Conservation (phyloP, 2,888 invertebrate genomes). For the Metalampra italica region DNA sequence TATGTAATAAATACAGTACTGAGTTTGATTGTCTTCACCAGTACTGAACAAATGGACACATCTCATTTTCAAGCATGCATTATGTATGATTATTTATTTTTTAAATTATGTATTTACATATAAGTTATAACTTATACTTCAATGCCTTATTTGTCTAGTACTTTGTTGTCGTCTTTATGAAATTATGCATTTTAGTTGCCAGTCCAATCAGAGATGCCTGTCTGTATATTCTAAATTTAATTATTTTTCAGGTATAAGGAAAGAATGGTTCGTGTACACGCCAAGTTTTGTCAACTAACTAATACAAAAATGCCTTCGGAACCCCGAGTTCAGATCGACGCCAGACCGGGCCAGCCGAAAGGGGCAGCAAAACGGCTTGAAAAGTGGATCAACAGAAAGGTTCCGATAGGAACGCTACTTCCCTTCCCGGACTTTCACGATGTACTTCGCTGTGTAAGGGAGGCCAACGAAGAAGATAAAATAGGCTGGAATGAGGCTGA, state of each 20-base stretch:
- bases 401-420: slow-evolving; percentile 58
- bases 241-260: slow-evolving; percentile 59
- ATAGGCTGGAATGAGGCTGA: slow-evolving; percentile 63
- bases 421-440: slow-evolving; percentile 79
- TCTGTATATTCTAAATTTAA: background rate
- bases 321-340: slow-evolving; percentile 53
- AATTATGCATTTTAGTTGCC: background rate
- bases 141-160: slow-evolving; percentile 28
- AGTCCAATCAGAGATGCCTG: background rate
- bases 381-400: slow-evolving; percentile 63
- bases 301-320: slow-evolving; percentile 73
- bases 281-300: slow-evolving; percentile 82
- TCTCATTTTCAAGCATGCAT: background rate
- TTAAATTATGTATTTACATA: background rate
- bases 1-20: too few species aligned
- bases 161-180: slow-evolving; percentile 5
- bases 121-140: background rate
- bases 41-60: background rate
- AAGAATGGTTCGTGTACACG: slow-evolving; percentile 65
- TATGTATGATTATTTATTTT: slow-evolving; percentile 10
- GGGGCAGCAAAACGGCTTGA: slow-evolving; percentile 64
- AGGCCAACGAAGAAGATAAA: slow-evolving; percentile 58
- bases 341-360: slow-evolving; percentile 48
- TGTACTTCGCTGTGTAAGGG: slow-evolving; percentile 59
- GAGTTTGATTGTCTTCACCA: too few species aligned